Evolutionary conservation across 2,113 vertebrate genomes (phyloP).

Genomic region (Pelodiscus sinensis): DNA sequence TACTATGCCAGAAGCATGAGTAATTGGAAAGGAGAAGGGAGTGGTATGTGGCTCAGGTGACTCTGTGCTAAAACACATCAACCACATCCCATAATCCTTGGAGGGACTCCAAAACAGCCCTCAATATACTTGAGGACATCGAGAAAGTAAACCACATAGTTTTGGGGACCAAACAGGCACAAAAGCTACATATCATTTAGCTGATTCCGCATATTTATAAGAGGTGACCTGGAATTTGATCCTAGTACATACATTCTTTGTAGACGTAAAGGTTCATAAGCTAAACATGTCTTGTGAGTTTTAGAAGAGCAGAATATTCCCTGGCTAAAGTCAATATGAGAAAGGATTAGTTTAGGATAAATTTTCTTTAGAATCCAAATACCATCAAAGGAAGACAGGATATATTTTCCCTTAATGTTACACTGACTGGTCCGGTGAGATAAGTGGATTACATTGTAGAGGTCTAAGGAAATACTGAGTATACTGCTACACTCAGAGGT

Average conservation of each 20-base stretch:
- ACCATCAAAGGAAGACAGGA: neutral
- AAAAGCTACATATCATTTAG: neutral
- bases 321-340: neutral
- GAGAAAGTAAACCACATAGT: neutral
- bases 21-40: neutral
- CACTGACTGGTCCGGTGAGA: neutral
- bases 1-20: neutral
- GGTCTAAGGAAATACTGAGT: neutral
- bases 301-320: neutral
- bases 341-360: neutral
- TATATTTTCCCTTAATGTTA: neutral
- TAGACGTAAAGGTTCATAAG: neutral
- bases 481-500: fast-evolving
- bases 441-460: neutral
- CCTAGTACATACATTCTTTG: neutral
- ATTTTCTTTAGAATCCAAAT: conserved; percentile 6
- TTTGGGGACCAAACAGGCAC: neutral
- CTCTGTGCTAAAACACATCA: neutral
- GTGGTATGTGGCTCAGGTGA: neutral
- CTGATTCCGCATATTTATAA: neutral
- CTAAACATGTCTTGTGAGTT: fast-evolving
- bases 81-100: neutral
- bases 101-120: neutral
- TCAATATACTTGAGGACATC: neutral
- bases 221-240: neutral